Evolutionary conservation across 2,888 invertebrate species (phyloP), one percentile per base, ranked within the genome.

Genomic region (Neria commutata): DNA sequence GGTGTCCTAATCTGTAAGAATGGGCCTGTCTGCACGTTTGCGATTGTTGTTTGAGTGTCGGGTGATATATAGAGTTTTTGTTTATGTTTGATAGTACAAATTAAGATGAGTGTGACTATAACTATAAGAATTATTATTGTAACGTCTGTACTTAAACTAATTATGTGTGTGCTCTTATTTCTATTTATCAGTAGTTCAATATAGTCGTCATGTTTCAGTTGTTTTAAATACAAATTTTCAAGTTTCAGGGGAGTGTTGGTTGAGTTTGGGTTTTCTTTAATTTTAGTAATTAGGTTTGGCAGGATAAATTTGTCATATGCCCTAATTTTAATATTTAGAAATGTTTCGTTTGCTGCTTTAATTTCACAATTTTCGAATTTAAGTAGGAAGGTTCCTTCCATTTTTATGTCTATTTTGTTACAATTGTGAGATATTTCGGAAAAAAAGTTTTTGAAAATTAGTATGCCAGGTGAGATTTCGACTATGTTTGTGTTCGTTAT

Each of bases 311-410:
- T 50, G 11, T 61, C 56, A 42, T 54, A 40, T 3, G 54, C 47
- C 47, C 54, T 57, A 29, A 63, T 58, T 21, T 46, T 60, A 25
- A 53, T 24, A 37, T 63, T 63, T 14, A 42, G 46, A 60, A 51
- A 62, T 16, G 50, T 57, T 21, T 40, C 55, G 17, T 56, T 59
- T 10, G 14, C 23, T 49, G 51, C 42, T 29, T 40, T 55, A n/a
- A 57, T 42, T 21, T 54, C 21, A 60, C 54, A 62, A 33, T 61
- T 63, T 53, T 58, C 23, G 33, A 63, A 60, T 61, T 58, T 62
- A 33, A 56, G 53, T 16, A 59, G 26, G 47, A 63, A 60, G 5
- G 47, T 55, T 48, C 53, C 55, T 48, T 53, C 42, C 19, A 49
- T 25, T 58, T 53, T 52, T 26, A 58, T 49, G 47, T 58, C 40